Evolutionary conservation across 2,113 vertebrate species (phyloP).

Genomic region (Cottus gobio): DNA sequence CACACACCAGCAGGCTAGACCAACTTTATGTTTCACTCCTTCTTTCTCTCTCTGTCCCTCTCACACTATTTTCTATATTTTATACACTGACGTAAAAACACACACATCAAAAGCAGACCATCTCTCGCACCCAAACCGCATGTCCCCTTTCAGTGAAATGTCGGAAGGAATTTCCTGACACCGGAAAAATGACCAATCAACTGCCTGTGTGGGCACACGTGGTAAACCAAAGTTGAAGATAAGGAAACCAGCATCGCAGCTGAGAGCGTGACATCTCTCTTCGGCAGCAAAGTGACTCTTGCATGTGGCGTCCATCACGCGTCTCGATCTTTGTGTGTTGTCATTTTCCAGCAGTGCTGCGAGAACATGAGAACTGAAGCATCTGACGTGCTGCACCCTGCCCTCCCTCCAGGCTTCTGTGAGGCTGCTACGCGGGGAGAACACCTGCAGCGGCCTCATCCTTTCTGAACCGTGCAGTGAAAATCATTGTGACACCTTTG

Average conservation of each 20-base stretch:
- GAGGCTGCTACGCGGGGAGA: conserved; percentile 17
- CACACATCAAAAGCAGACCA: conserved; percentile 53
- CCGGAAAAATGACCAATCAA: conserved; percentile 66
- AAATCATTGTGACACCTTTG: conserved; percentile 58
- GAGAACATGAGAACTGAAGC: conserved; percentile 46
- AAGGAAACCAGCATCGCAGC: conserved; percentile 28
- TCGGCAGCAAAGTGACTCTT: conserved; percentile 15
- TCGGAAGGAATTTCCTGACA: conserved; percentile 75
- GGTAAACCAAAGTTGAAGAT: conserved; percentile 45
- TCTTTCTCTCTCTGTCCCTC: conserved; percentile 13
- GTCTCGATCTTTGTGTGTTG: conserved; percentile 30
- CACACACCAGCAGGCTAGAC: conserved; percentile 46
- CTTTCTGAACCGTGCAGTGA: conserved; percentile 51
- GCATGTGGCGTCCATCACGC: neutral
- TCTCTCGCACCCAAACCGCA: conserved; percentile 44
- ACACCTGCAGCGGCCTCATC: conserved; percentile 69
- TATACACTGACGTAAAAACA: conserved; percentile 41
- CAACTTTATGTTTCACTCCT: conserved; percentile 44
- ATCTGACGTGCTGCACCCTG: conserved; percentile 41
- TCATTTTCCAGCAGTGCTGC: neutral
- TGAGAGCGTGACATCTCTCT: conserved; percentile 40
- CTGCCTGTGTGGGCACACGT: conserved; percentile 39
- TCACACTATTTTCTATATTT: conserved; percentile 29
- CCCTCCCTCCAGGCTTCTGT: conserved; percentile 43
- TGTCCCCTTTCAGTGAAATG: conserved; percentile 69